A percentile compares a stretch with the other conserved stretches of the same genome.
Evolutionary conservation across 2,888 invertebrate species (phyloP).

Genomic region (Ptychoptera albimana): DNA sequence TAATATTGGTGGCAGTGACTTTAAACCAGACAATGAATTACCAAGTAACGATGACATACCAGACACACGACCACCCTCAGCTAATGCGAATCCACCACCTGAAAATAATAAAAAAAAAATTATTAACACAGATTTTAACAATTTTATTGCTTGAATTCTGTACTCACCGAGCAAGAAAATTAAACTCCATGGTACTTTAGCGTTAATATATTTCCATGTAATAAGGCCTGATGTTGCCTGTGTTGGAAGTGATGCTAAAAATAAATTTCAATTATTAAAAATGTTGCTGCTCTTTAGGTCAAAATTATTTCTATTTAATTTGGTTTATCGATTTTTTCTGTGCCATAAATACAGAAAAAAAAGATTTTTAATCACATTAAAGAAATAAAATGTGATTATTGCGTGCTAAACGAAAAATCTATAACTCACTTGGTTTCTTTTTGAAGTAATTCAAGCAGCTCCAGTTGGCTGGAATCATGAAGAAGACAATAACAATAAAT

Average conservation of each 20-base stretch:
- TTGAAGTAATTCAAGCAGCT: conserved; percentile 49
- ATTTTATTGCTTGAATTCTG: background rate
- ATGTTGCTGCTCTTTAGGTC: background rate
- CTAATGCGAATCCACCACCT: conserved; percentile 84
- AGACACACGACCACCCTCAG: conserved; percentile 67
- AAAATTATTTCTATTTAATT: conserved; percentile 3
- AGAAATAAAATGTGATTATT: background rate
- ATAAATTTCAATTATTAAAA: background rate
- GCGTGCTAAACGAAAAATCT: background rate
- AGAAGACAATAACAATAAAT: conserved; percentile 66
- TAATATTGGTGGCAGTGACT: conserved; percentile 41
- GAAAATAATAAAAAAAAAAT: conserved; percentile 6
- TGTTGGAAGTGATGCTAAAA: conserved; percentile 30
- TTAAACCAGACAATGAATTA: conserved; percentile 45
- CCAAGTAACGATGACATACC: conserved; percentile 66
- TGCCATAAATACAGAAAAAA: background rate
- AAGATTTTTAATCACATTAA: background rate
- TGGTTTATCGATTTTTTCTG: too few relatives aligned
- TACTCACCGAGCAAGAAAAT: conserved; percentile 59
- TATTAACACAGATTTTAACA: conserved; percentile 2
- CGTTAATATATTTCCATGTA: conserved; percentile 71
- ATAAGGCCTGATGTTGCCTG: conserved; percentile 54
- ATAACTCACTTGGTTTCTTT: conserved; percentile 14
- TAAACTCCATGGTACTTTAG: conserved; percentile 81
- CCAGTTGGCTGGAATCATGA: conserved; percentile 64